A percentile compares a stretch with the other conserved stretches of the same genome.
These are phyloP conservation scores for Aegotheles bennettii DNA, from an alignment of 2,113 vertebrate species.

Conservation along the genomic window DNA sequence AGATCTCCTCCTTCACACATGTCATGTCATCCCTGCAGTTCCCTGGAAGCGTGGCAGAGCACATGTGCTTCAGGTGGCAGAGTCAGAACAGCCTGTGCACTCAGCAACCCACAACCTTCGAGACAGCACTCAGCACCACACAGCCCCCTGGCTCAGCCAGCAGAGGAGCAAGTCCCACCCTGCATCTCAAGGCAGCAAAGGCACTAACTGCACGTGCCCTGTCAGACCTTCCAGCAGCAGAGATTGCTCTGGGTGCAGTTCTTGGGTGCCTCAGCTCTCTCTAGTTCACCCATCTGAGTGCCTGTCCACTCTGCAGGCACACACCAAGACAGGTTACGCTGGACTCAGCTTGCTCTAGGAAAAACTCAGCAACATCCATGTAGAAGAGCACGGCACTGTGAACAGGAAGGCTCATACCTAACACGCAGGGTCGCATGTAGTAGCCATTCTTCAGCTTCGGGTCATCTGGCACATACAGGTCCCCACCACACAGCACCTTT, in stretches of 20 bases:
- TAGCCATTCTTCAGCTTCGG: slow-evolving; percentile 87
- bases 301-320: fast-evolving
- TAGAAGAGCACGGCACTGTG: fast-evolving
- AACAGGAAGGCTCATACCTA: slow-evolving; percentile 73
- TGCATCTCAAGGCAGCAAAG: neutral
- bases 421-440: slow-evolving; percentile 89
- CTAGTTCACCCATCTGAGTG: neutral
- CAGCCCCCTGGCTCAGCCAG: fast-evolving
- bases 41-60: slow-evolving; percentile 67
- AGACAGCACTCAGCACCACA: neutral
- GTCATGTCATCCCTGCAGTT: slow-evolving; percentile 93
- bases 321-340: neutral
- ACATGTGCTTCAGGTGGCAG: neutral
- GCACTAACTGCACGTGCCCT: neutral
- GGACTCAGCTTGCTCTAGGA: neutral
- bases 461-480: slow-evolving; percentile 78
- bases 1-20: slow-evolving; percentile 95
- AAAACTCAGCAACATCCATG: neutral
- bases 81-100: neutral
- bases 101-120: neutral
- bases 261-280: neutral
- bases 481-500: slow-evolving; percentile 88
- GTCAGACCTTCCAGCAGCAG: neutral
- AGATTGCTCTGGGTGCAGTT: neutral
- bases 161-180: neutral